Percentiles rank a stretch among this genome's conserved stretches.
phyloP scores from a whole-genome alignment of 2,888 invertebrate genomes.

The Oithona nana region DNA sequence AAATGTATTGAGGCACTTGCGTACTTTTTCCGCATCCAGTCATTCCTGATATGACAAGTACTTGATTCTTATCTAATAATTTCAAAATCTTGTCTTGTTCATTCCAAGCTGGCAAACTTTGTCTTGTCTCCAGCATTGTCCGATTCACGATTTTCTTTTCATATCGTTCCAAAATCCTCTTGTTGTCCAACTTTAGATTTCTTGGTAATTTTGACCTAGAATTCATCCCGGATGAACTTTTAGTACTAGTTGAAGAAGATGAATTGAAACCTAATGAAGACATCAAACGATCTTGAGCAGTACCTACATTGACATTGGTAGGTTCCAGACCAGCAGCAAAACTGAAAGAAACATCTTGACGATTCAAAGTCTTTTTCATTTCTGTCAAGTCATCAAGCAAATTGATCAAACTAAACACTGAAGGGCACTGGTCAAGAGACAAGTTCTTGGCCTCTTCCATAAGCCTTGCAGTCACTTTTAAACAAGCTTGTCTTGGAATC shows the following conservation, averaged over 20 bases:
- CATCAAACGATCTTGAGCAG: not conserved
- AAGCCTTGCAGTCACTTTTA: constrained; percentile 45
- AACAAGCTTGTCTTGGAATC: constrained; percentile 40
- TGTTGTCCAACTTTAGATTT: not conserved
- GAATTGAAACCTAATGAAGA: not conserved
- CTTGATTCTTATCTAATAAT: constrained; percentile 41
- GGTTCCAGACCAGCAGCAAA: not conserved
- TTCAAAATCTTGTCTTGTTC: constrained; percentile 47
- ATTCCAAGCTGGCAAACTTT: constrained; percentile 50
- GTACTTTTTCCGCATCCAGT: constrained; percentile 55
- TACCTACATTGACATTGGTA: not conserved
- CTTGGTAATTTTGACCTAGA: not conserved
- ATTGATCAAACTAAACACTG: constrained; percentile 49
- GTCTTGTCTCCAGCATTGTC: constrained; percentile 40
- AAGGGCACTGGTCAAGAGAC: constrained; percentile 47
- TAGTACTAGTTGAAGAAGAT: not conserved
- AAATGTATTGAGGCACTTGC: constrained; percentile 79
- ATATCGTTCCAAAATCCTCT: not conserved
- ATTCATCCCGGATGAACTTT: not conserved
- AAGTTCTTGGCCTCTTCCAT: constrained; percentile 45
- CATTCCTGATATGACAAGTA: constrained; percentile 58
- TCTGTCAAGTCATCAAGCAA: constrained; percentile 16
- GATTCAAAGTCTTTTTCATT: constrained; percentile 3
- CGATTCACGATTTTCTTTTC: not conserved
- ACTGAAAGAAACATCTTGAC: constrained; percentile 7